Percentiles rank a stretch among this genome's conserved stretches.
phyloP scores from a whole-genome alignment of 1,140 invertebrate genomes.

The Chymomyza costata region DNA sequence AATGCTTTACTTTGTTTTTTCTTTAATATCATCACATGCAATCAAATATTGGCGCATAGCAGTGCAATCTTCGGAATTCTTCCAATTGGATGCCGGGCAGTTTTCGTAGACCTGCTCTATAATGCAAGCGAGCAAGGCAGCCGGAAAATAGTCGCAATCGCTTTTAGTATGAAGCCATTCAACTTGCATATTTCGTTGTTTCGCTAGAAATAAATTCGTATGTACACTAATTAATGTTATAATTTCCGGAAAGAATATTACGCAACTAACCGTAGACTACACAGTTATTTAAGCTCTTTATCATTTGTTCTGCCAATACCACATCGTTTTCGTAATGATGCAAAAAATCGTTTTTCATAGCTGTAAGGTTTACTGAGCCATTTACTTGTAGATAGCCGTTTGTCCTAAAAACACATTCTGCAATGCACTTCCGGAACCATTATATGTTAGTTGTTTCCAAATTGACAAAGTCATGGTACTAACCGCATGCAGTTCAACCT shows the following conservation, averaged over 20 bases:
- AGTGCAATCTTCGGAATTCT: slow-evolving; percentile 38
- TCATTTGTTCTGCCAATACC: slow-evolving; percentile 23
- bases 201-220: slow-evolving; percentile 14
- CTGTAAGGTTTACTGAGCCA: slow-evolving; percentile 28
- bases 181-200: slow-evolving; percentile 26
- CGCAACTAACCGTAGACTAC: slow-evolving; percentile 29
- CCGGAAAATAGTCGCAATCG: slow-evolving; percentile 43
- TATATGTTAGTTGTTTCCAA: too few relatives aligned
- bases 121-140: slow-evolving; percentile 35
- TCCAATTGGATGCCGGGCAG: slow-evolving; percentile 43
- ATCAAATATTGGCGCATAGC: slow-evolving; percentile 40
- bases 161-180: slow-evolving; percentile 43
- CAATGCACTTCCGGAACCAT: slow-evolving; percentile 52
- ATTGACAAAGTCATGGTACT: too few relatives aligned
- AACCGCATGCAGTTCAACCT: slow-evolving; percentile 46
- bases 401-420: slow-evolving; percentile 40
- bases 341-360: slow-evolving; percentile 26
- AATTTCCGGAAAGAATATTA: not conserved
- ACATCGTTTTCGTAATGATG: slow-evolving; percentile 39
- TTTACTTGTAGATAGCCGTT: slow-evolving; percentile 30
- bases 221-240: too few relatives aligned
- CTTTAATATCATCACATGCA: slow-evolving; percentile 35
- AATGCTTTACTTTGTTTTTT: too few relatives aligned
- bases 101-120: slow-evolving; percentile 49
- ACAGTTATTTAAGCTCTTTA: slow-evolving; percentile 30